Base-by-base conservation (phyloP, 2,797 vertebrate genomes). In the Chaetodon trifasciatus region DNA sequence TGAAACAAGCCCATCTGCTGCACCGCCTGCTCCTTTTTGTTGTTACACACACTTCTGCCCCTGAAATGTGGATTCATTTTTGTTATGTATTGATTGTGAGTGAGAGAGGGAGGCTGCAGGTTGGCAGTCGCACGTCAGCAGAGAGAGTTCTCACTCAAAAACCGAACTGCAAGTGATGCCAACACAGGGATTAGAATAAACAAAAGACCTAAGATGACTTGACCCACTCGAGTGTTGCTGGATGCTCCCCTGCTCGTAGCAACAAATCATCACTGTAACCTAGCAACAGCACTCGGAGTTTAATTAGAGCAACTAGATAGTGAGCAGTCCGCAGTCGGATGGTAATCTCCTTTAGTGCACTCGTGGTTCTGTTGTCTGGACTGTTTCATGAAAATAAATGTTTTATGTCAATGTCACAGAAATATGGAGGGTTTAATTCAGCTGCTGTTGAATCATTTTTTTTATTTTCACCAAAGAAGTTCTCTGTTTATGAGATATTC, bases 1-100 rank as follows among this genome's bases (percentile, higher is more conserved):
- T 88, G 79, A 90, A 93, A 83, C 62, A 88, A 76, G 76, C 75
- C 83, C 86, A 93, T 89, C 88, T 91, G 88, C 85, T 62, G 52
- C 66, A 9, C 74, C 35, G 72, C 80, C 70, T 80, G 76, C 61
- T 81, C 63, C 32, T 82, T 86, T 86, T 88, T 81, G 76, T 83
- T 73, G 69, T 74, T 55, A 40, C 62, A 47, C 79, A 77, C 75
- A 72, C 52, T 70, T 78, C 65, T 73, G 61, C 52, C 52, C 35
- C 61, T 42, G 55, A 76, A 56, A 78, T 66, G 73, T 62, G 81
- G 53, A 84, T 64, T 56, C 35, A 81, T 86, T 89, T 32, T 85
- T 50, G 68, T 13, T 37, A 6, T 49, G 35, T 83, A 89, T 82
- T 78, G 89, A 86, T 80, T 84, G 37, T 63, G 46, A 35, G 42